Evolutionary conservation across 2,888 invertebrate genomes (phyloP), one percentile per base, ranked within the genome.

Genomic region (Eupithecia pulchellata): DNA sequence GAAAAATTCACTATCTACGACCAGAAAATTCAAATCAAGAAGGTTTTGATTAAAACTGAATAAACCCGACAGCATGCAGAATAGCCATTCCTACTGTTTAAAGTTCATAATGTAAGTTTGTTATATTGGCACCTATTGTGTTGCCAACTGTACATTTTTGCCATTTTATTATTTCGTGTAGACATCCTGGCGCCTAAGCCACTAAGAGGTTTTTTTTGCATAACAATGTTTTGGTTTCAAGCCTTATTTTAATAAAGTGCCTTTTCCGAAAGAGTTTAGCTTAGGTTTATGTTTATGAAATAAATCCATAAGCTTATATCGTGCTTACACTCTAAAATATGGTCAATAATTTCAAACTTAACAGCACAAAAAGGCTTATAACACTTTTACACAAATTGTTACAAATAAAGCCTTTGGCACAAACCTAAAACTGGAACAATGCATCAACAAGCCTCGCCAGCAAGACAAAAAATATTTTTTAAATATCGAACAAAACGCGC

Each of bases 401-500:
- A 52, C 25, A 52, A 52, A 25, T 52, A 29, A 29, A 57, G 29
- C 8, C 29, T 52, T 57, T 57, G n/a, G 20, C 34, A 34, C 25
- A 27, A 32, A n/a, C 2, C 36, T 55, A 20, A 64, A 64, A 64
- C 34, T 66, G 29, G n/a, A 66, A 66, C 57, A 66, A 66, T 66
- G 65, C 57, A 39, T 20, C 65, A 42, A 29, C 63, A 47, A 64
- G 42, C 27, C 61, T 47, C 20, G 32, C 71, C 52, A 68, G 20
- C 25, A 25, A 29, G n/a, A 58, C 36, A 65, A 69, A 74, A 74
- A 73, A 65, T 69, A 62, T 64, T 66, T 71, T 71, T 71, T 63
- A 70, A 73, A 75, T 66, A 72, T 71, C 68, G 68, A 74, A 77
- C 69, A 72, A 69, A 72, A 71, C 65, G 70, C 64, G 47, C 67